Evolutionary conservation across 1,140 invertebrate genomes (phyloP), one percentile per base, ranked within the genome.

Genomic region (Augochlora pura): DNA sequence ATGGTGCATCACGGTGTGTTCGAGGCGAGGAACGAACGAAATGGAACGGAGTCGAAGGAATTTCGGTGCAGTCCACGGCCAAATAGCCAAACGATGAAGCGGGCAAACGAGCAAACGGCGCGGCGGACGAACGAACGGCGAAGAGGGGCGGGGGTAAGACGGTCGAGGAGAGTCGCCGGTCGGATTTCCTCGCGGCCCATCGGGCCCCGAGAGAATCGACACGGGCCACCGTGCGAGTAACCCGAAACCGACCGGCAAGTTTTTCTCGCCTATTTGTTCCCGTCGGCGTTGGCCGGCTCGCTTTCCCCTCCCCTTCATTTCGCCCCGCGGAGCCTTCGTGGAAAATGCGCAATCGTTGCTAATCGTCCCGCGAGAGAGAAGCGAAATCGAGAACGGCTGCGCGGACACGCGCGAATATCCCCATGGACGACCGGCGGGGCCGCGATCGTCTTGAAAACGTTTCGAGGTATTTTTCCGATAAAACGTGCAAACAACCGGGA

Each of bases 121-220:
- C 2, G 9, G 42, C 10, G 9, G 42, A 0, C 42, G 2, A 46
- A 46, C 42, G 32, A 9, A 2, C 10, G 0, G 38, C 23, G 27
- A n/a, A n/a, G n/a, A n/a, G n/a, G n/a, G n/a, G n/a, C n/a, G n/a
- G n/a, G n/a, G n/a, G n/a, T n/a, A n/a, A n/a, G n/a, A n/a, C 60
- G 18, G 21, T 57, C 27, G 27, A 49, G 42, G 10, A 3, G 10
- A 2, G 42, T 46, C 7, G 14, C 23, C 23, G 27, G 2, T 62
- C 69, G 69, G 69, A 42, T 71, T 46, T 25, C n/a, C 57, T 71
- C 69, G 69, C 32, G n/a, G n/a, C 21, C 14, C 14, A 14, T 42
- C 54, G 69, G 23, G 21, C 16, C 49, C 67, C 71, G 71, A 9
- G 32, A 60, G 57, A 64, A 64, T 73, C 71, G 60, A 64, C 70